Evolutionary conservation across 2,888 invertebrate genomes (phyloP).

Genomic region (Polyommatus icarus): DNA sequence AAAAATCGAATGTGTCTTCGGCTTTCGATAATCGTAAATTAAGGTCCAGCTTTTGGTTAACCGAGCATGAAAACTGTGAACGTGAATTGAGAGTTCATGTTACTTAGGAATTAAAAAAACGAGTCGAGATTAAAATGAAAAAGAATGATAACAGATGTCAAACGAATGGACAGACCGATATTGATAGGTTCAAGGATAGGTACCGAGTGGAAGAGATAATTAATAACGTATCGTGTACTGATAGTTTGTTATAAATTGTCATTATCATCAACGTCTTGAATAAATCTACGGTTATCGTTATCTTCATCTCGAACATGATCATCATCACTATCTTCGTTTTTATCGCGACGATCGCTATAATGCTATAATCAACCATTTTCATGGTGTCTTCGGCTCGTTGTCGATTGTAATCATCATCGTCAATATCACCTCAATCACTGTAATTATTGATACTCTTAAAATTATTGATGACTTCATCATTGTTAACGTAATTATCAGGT

Average conservation of each 20-base stretch:
- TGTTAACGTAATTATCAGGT: not conserved
- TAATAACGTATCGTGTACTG: conserved; percentile 22
- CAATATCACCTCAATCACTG: not conserved
- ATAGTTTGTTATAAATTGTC: conserved; percentile 23
- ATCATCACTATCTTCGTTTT: conserved; percentile 9
- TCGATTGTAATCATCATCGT: not conserved
- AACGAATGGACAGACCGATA: conserved; percentile 47
- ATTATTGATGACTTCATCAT: not conserved
- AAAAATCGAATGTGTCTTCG: conserved; percentile 62
- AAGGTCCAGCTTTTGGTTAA: conserved; percentile 64
- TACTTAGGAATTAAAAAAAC: conserved; percentile 66
- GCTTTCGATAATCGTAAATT: conserved; percentile 75
- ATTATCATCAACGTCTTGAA: conserved; percentile 18
- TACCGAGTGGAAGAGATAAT: conserved; percentile 10
- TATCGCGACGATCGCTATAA: not conserved
- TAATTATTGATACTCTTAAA: not conserved
- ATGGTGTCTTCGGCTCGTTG: not conserved
- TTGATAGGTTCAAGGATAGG: conserved; percentile 46
- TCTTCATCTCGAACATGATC: not conserved
- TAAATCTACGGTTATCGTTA: conserved; percentile 18
- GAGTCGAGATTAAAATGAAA: conserved; percentile 51
- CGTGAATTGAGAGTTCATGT: conserved; percentile 74
- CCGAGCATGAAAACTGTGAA: conserved; percentile 75
- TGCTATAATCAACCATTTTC: conserved; percentile 1
- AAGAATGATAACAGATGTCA: conserved; percentile 53